These are phyloP conservation scores for Himalopsyche kuldschensis DNA, from an alignment of 2,888 invertebrate species.

Conservation along the genomic window DNA sequence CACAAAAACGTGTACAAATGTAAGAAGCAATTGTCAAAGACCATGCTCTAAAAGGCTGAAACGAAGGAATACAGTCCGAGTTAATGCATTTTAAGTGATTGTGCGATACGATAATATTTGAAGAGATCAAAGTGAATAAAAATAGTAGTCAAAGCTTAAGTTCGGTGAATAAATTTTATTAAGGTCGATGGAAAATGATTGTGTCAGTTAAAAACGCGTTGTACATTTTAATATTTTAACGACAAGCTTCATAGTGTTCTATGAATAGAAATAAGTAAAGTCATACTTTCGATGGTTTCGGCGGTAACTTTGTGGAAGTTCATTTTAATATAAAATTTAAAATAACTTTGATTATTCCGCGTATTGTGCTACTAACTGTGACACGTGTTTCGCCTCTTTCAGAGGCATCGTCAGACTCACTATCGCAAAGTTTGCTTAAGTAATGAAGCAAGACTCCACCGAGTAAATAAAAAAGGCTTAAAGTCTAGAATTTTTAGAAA, in stretches of 20 bases:
- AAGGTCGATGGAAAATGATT: constrained; percentile 9
- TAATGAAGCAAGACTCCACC: too few species aligned
- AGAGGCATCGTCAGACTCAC: too few species aligned
- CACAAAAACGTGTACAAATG: too few species aligned
- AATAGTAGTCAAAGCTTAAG: constrained; percentile 2
- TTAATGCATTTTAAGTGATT: not conserved
- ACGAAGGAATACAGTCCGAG: not conserved
- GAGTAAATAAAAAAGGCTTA: too few species aligned
- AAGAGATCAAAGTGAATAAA: not conserved
- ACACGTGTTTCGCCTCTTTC: too few species aligned
- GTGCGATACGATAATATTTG: not conserved
- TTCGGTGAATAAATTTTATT: not conserved
- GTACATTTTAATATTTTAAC: not conserved
- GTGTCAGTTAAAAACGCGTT: not conserved
- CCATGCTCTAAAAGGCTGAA: not conserved
- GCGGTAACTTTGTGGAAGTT: too few species aligned
- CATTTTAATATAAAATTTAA: too few species aligned
- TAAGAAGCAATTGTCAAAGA: not conserved
- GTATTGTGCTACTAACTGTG: too few species aligned
- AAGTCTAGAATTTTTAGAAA: too few species aligned
- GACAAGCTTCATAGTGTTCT: not conserved
- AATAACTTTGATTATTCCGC: too few species aligned
- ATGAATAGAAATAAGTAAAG: not conserved
- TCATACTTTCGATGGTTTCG: too few species aligned
- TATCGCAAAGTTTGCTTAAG: too few species aligned